These are phyloP conservation scores for Collichthys lucidus DNA, from an alignment of 2,113 vertebrate species.

Conservation along the genomic window DNA sequence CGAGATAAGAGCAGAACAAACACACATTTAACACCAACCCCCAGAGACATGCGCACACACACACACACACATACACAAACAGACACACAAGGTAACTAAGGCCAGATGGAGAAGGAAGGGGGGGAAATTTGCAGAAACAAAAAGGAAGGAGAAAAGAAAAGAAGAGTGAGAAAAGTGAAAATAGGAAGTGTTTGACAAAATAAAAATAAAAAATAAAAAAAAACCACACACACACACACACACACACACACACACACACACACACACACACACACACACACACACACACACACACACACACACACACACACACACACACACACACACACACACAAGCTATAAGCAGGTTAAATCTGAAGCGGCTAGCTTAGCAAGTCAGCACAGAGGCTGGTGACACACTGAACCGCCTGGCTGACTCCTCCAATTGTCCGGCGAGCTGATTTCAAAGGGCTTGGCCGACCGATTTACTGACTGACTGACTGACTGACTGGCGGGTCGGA, in stretches of 20 bases:
- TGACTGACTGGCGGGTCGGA: slow-evolving; percentile 59
- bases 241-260: not conserved
- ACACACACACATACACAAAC: slow-evolving; percentile 32
- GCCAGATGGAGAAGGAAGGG: slow-evolving; percentile 56
- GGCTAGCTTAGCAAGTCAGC: slow-evolving; percentile 77
- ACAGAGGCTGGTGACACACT: slow-evolving; percentile 68
- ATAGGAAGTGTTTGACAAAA: slow-evolving; percentile 26
- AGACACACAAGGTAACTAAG: slow-evolving; percentile 54
- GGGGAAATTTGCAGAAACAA: slow-evolving; percentile 40
- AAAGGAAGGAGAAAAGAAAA: not conserved
- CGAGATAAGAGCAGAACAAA: slow-evolving; percentile 82
- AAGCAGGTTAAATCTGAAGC: slow-evolving; percentile 76
- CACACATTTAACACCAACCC: slow-evolving; percentile 72
- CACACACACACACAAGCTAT: slow-evolving; percentile 26
- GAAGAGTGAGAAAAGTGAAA: slow-evolving; percentile 18
- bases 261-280: not conserved
- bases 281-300: not conserved
- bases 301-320: not conserved
- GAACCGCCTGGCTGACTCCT: slow-evolving; percentile 69
- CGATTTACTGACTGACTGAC: slow-evolving; percentile 68
- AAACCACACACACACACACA: slow-evolving; percentile 1
- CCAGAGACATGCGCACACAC: slow-evolving; percentile 50
- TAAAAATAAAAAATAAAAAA: slow-evolving; percentile 42
- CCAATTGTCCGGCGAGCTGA: slow-evolving; percentile 71
- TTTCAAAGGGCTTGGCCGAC: slow-evolving; percentile 66